Base-by-base conservation (phyloP, 2,888 invertebrate genomes). In the Anorthoa munda region DNA sequence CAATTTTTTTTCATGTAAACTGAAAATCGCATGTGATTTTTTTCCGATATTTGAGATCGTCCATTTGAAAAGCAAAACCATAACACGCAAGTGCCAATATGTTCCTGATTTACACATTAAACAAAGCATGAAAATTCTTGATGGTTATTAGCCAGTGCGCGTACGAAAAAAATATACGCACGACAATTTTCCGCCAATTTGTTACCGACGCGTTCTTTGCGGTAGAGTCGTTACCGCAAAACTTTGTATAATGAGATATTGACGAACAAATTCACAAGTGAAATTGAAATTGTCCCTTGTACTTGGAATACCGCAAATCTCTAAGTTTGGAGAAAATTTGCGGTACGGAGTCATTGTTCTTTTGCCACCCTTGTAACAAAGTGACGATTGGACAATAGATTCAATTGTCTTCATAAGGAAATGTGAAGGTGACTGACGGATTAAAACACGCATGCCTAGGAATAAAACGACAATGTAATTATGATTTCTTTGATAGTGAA, bases 61-160 rank as follows among this genome's bases (percentile, higher is more conserved):
- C 53, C 59, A 72, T 70, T 63, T 64, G 46, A 72, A 73, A 64
- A 79, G 61, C 23, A 79, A 82, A 79, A 76, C 76, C 39, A 66
- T 69, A 60, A 82, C 85, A 85, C 74, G 86, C 86, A 69, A 82
- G 63, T 66, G 65, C 58, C 68, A 71, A 76, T 82, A 69, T 71
- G 66, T 61, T 82, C 59, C 67, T 66, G 65, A 82, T 81, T 87
- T 73, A 39, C 84, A 77, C 77, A 76, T 75, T 81, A 78, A 87
- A 86, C 79, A 84, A 86, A 82, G 75, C 83, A 79, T 77, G 77
- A 87, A 86, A 81, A 84, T 84, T 81, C 82, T 79, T 79, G 59
- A 9, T 72, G 56, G 45, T 11, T 63, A 73, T 69, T 55, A 73
- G 39, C 55, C 31, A 18, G 50, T 17, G 56, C 58, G 66, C n/a